A percentile compares a stretch with the other conserved stretches of the same genome.
Evolutionary conservation across 2,113 vertebrate genomes (phyloP).

Genomic region (Misgurnus mizolepis): DNA sequence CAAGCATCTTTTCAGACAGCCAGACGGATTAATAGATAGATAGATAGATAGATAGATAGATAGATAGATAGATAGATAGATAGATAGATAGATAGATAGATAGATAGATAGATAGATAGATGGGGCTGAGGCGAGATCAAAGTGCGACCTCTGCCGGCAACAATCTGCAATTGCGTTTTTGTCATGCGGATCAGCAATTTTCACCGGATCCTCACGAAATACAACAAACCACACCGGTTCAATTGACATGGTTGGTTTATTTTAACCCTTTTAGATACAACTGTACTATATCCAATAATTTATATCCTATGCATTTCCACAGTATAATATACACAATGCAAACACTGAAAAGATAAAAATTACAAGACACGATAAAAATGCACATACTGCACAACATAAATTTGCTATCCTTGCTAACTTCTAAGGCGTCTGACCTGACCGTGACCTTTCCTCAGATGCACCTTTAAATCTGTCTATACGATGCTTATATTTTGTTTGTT

Average conservation of each 20-base stretch:
- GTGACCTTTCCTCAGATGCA: background rate
- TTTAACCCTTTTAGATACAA: background rate
- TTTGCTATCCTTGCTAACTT: background rate
- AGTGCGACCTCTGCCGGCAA: slow-evolving; percentile 56
- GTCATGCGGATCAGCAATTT: background rate
- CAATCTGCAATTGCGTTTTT: slow-evolving; percentile 8
- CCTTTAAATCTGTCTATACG: no score
- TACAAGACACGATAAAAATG: no score
- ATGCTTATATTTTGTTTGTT: no score
- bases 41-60: no score
- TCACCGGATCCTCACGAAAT: background rate
- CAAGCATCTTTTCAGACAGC: no score
- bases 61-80: background rate
- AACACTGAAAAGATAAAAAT: background rate
- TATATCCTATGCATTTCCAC: background rate
- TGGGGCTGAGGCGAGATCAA: background rate
- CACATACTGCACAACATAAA: no score
- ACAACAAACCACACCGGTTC: background rate
- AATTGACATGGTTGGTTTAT: background rate
- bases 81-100: no score
- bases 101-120: no score
- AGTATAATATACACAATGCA: background rate
- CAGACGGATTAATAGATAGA: no score
- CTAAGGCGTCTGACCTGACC: background rate
- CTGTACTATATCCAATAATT: background rate